phyloP scores from a whole-genome alignment of 2,113 vertebrate species.

The Upupa epops region DNA sequence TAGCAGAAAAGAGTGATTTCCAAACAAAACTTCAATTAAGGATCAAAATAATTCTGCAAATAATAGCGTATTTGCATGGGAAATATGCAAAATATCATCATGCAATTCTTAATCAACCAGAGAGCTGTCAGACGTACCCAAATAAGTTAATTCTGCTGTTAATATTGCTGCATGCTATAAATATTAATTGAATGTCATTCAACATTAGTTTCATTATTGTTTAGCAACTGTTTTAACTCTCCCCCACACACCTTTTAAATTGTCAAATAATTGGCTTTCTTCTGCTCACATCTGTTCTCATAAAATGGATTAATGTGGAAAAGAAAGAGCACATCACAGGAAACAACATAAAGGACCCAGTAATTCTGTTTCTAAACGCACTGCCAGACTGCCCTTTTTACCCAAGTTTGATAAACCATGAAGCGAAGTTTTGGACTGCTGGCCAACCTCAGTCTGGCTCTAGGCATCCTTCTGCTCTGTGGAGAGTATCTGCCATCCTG shows the following conservation, averaged over 20 bases:
- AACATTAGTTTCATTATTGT: slow-evolving; percentile 62
- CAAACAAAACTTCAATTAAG: slow-evolving; percentile 61
- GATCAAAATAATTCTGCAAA: slow-evolving; percentile 65
- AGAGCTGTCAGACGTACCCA: slow-evolving; percentile 70
- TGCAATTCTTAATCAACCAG: slow-evolving; percentile 61
- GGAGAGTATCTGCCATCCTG: not conserved
- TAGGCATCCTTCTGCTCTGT: not conserved
- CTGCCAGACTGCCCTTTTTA: not conserved
- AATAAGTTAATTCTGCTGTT: slow-evolving; percentile 67
- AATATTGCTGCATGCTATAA: slow-evolving; percentile 56
- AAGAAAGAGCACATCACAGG: not conserved
- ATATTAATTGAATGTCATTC: slow-evolving; percentile 70
- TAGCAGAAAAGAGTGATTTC: slow-evolving; percentile 33
- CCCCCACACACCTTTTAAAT: slow-evolving; percentile 1
- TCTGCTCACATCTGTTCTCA: slow-evolving; percentile 1
- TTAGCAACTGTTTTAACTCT: slow-evolving; percentile 41
- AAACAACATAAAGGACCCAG: not conserved
- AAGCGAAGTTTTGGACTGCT: not conserved
- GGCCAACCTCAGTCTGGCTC: not conserved
- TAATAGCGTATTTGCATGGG: slow-evolving; percentile 55
- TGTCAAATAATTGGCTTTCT: slow-evolving; percentile 65
- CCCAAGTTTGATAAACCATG: not conserved
- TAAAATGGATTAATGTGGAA: slow-evolving; percentile 3
- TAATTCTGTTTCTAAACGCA: not conserved
- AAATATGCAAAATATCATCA: slow-evolving; percentile 64